Base-by-base conservation (phyloP, 2,888 invertebrate species). In the Synergus laeviventris region DNA sequence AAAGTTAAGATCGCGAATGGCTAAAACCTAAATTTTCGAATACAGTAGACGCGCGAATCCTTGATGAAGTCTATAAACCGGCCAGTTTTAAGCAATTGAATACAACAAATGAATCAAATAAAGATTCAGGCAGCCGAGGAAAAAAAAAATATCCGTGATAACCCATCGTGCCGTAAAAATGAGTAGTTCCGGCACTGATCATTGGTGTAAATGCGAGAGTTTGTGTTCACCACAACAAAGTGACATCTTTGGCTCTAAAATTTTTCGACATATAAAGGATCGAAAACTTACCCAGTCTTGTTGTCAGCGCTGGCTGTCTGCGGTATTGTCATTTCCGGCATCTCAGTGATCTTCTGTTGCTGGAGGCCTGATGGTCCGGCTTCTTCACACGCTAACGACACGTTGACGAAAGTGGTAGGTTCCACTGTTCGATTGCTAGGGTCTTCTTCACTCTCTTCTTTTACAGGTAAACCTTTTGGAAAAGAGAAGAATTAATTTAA, bases 321-420 rank as follows among this genome's bases (percentile, higher is more conserved):
- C 77, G 86, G 86, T 78, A 90, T 86, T 12, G 87, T 81, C 81
- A 91, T 88, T 77, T 91, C 90, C 38, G 90, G 84, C 76, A 91
- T 87, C 38, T 91, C 90, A 14, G 87, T 64, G 12, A 90, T 86
- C 78, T 90, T 90, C 76, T 91, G 90, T 74, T 91, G 91, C 66
- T 91, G 91, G n/a, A 91, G 84, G 24, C 91, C 91, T 0, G 91
- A 91, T 1, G 91, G 91, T 66, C 91, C 91, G 5, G 91, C 91
- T 75, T 91, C 91, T 42, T 91, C 91, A 61, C 91, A 90, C 0
- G 90, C 86, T 74, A 91, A 70, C 8, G 90, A 86, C 18, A 91
- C 91, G 79, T 89, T 90, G 12, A 91, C 91, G 80, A 89, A 91
- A 0, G 91, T 88, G 21, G 90, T 87, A 39, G 89, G 87, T 79